phyloP scores from a whole-genome alignment of 2,113 vertebrate genomes.

The cattle (Bos taurus) region DNA sequence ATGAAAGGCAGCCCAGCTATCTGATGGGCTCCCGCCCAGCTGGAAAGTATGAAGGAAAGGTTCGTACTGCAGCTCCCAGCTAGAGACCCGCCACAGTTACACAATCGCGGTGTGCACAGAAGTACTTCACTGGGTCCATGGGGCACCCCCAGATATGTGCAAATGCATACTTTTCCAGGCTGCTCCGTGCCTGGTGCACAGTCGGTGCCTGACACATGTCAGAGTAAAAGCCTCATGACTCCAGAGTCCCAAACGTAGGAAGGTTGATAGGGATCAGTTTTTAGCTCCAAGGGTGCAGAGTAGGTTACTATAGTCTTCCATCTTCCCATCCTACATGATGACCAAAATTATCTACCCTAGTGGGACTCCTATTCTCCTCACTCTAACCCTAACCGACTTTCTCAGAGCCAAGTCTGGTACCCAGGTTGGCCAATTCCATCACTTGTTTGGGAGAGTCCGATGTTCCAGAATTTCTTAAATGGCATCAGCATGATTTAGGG shows the following conservation, averaged over 20 bases:
- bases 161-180: not conserved
- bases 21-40: constrained; percentile 71
- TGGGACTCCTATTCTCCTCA: not conserved
- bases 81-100: not conserved
- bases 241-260: not conserved
- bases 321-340: not conserved
- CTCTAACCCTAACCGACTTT: not conserved
- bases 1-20: constrained; percentile 72
- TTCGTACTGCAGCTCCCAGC: not conserved
- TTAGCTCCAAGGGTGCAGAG: not conserved
- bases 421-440: not conserved
- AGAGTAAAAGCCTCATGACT: not conserved
- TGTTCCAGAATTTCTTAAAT: not conserved
- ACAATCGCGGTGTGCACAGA: not conserved
- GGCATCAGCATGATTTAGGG: not conserved
- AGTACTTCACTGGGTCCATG: not conserved
- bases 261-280: not conserved
- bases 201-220: not conserved
- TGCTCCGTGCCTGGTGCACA: not conserved
- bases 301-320: not conserved
- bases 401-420: not conserved
- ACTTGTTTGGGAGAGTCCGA: not conserved
- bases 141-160: not conserved
- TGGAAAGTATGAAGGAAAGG: constrained; percentile 57
- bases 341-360: not conserved